A percentile compares a stretch with the other conserved stretches of the same genome.
Evolutionary conservation across 2,888 invertebrate genomes (phyloP).

Genomic region (Coecobrya sp.): DNA sequence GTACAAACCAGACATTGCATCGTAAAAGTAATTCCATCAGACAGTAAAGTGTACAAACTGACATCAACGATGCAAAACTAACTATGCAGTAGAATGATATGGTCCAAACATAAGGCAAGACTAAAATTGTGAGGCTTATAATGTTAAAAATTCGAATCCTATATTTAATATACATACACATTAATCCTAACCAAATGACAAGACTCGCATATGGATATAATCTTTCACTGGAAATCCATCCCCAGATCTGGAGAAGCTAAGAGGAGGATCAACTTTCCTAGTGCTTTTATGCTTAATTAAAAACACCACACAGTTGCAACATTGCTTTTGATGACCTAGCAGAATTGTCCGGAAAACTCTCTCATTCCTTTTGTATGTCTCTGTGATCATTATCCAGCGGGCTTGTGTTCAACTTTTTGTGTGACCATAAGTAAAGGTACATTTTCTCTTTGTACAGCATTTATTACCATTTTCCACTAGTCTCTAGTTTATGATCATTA

Average conservation of each 20-base stretch:
- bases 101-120: too few species aligned
- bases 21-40: slow-evolving; percentile 5
- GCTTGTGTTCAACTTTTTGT: slow-evolving; percentile 1
- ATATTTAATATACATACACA: neutral
- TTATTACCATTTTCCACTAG: neutral
- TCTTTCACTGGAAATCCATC: slow-evolving; percentile 23
- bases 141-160: neutral
- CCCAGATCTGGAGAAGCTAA: neutral
- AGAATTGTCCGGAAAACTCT: slow-evolving; percentile 47
- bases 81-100: neutral
- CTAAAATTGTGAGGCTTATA: too few species aligned
- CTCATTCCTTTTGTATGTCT: neutral
- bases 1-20: slow-evolving; percentile 6
- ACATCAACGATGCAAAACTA: neutral
- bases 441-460: neutral
- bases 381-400: neutral
- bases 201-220: neutral
- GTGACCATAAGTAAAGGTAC: neutral
- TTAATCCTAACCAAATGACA: neutral
- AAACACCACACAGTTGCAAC: slow-evolving; percentile 12
- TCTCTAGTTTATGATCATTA: neutral
- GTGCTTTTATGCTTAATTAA: slow-evolving; percentile 63
- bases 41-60: slow-evolving; percentile 43
- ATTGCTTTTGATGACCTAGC: slow-evolving; percentile 28
- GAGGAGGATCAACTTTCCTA: neutral